phyloP scores from a whole-genome alignment of 2,113 vertebrate species.

The Leucopsar rothschildi region DNA sequence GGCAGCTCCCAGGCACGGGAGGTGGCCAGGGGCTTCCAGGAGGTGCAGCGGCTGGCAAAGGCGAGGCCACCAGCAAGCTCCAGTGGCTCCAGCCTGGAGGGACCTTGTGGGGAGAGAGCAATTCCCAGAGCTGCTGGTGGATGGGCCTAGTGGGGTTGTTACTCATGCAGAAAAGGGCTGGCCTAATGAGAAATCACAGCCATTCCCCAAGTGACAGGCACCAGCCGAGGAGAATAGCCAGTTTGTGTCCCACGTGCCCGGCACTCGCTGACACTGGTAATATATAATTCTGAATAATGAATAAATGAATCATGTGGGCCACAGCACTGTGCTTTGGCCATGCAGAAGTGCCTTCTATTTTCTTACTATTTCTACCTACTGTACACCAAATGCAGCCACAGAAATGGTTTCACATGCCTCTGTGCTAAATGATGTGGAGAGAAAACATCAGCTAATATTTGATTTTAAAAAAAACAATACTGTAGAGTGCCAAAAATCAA shows the following conservation, averaged over 20 bases:
- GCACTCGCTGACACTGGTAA: not conserved
- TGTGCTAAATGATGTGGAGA: not conserved
- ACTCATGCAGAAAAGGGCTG: not conserved
- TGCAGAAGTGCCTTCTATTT: not conserved
- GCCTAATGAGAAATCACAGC: not conserved
- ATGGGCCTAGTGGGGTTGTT: not conserved
- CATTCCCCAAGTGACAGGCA: not conserved
- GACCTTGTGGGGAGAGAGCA: accelerated
- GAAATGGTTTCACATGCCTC: not conserved
- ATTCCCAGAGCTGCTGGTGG: not conserved
- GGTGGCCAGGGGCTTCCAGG: not conserved
- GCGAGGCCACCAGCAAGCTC: accelerated
- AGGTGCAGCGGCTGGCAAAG: not conserved
- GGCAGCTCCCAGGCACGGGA: accelerated
- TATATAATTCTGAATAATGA: no score
- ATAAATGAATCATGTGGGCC: not conserved
- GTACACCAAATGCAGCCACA: not conserved
- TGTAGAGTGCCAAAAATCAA: not conserved
- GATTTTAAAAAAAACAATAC: not conserved
- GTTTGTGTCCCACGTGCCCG: not conserved
- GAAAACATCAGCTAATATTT: not conserved
- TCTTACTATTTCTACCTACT: not conserved
- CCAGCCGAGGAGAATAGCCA: not conserved
- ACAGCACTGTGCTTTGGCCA: accelerated
- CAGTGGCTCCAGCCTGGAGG: accelerated